These are phyloP conservation scores for Dolichopus griseipennis DNA, from an alignment of 2,888 invertebrate genomes.

Conservation along the genomic window DNA sequence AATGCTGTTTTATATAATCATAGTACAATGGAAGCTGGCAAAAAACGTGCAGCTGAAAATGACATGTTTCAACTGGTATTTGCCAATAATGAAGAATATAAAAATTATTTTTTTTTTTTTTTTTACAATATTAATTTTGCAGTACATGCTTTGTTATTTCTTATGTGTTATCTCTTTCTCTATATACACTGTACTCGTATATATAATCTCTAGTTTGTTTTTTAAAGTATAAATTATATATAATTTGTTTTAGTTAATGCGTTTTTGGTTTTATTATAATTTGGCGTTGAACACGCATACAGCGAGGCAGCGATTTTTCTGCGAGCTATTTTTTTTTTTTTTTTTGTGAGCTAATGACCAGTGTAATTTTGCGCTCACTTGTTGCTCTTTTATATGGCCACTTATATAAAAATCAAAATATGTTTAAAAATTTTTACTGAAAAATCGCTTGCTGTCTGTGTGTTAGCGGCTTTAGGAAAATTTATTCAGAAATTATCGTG, in stretches of 20 bases:
- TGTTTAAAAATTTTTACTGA: too few species aligned
- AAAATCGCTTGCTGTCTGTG: too few species aligned
- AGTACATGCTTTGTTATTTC: constrained; percentile 7
- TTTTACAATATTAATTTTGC: constrained; percentile 15
- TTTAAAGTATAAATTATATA: too few species aligned
- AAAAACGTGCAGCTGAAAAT: constrained; percentile 88
- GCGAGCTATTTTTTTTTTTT: too few species aligned
- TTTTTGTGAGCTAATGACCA: too few species aligned
- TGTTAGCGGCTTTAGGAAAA: too few species aligned
- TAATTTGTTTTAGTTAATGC: neutral
- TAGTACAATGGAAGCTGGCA: constrained; percentile 74
- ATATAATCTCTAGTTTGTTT: neutral
- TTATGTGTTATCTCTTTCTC: constrained; percentile 13
- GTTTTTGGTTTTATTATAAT: neutral
- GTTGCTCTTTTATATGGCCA: too few species aligned
- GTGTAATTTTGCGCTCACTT: too few species aligned
- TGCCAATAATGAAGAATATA: constrained; percentile 20
- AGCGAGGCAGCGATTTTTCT: too few species aligned
- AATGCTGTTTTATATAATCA: constrained; percentile 47
- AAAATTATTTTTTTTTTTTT: constrained; percentile 19
- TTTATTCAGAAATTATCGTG: too few species aligned
- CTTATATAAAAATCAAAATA: too few species aligned
- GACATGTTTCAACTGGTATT: constrained; percentile 88
- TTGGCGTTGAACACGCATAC: too few species aligned
- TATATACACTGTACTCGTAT: neutral